Base-by-base conservation (phyloP, 2,113 vertebrate species). In the Lepus timidus region DNA sequence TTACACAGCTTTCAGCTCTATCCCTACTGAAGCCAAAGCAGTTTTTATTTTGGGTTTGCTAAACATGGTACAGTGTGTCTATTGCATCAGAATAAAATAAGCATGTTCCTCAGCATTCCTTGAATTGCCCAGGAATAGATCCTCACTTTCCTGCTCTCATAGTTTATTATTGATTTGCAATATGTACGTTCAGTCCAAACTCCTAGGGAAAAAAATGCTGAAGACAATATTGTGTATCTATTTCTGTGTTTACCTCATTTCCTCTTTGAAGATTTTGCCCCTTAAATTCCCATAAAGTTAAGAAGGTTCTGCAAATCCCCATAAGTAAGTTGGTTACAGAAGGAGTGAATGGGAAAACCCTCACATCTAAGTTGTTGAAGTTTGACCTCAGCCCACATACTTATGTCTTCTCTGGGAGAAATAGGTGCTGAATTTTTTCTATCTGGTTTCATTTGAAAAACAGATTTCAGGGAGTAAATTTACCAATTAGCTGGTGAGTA, bases 191-290 rank as follows among this genome's bases (percentile, higher is more conserved):
- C 33, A 81, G 71, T 89, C 89, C 88, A 96, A 52, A 95, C 96
- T 96, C 92, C 93, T 93, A 91, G 80, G 96, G 96, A 96, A 96
- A 95, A 95, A 12, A 71, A 62, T 23, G 89, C 91, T 84, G 49
- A 91, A 95, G 96, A 88, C 58, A 88, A 70, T 71, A 85, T 64
- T 96, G 83, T 95, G 44, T 93, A 94, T 96, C 88, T 96, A 95
- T 97, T 94, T 95, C 91, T 96, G 67, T 95, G 91, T 96, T 96
- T 96, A 91, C 55, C 62, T 96, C 58, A 78, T 87, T 96, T 95
- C 29, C 79, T 97, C 89, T 81, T 94, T 71, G 81, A 95, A 84
- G 88, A 90, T 49, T 83, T 93, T 94, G 74, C 52, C 95, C 76
- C 68, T 90, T 85, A 90, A 68, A 52, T 75, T 96, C 55, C 64